Conservation (phyloP, 1,140 invertebrate genomes). For the Chrysopa pallens region DNA sequence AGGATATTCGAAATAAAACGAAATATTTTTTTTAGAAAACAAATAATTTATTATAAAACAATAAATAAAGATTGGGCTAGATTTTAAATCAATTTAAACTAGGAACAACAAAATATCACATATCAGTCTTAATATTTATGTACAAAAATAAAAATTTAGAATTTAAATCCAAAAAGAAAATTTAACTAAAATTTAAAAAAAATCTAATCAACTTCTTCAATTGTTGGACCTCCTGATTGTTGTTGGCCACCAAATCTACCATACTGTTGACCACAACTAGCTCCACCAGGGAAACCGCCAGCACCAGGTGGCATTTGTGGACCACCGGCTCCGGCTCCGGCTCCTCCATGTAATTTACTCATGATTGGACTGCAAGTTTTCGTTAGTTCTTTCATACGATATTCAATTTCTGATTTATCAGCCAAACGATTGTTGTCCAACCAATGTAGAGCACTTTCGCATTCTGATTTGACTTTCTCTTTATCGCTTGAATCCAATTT, state of each 20-base stretch:
- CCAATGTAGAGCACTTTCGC: conserved; percentile 28
- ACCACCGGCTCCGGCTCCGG: conserved; percentile 5
- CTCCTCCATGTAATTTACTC: conserved; percentile 25
- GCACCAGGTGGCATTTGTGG: conserved; percentile 3
- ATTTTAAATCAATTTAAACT: too few species aligned
- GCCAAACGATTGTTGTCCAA: conserved; percentile 31
- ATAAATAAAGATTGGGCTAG: too few species aligned
- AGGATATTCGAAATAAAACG: too few species aligned
- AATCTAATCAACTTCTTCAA: conserved; percentile 1
- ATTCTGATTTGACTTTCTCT: conserved; percentile 20
- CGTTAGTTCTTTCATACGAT: conserved; percentile 22
- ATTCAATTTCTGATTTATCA: conserved; percentile 16
- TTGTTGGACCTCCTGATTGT: not conserved
- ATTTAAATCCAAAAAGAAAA: too few species aligned
- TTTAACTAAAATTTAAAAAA: too few species aligned
- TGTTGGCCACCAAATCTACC: not conserved
- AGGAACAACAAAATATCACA: too few species aligned
- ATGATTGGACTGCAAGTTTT: conserved; percentile 29
- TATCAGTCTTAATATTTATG: too few species aligned
- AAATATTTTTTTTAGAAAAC: too few species aligned
- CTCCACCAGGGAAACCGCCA: too few species aligned
- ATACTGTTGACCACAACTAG: not conserved
- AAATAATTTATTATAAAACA: too few species aligned
- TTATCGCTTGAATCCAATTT: conserved; percentile 22
- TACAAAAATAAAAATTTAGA: too few species aligned